These are phyloP conservation scores for Uria lomvia DNA, from an alignment of 2,113 vertebrate genomes.

Conservation along the genomic window DNA sequence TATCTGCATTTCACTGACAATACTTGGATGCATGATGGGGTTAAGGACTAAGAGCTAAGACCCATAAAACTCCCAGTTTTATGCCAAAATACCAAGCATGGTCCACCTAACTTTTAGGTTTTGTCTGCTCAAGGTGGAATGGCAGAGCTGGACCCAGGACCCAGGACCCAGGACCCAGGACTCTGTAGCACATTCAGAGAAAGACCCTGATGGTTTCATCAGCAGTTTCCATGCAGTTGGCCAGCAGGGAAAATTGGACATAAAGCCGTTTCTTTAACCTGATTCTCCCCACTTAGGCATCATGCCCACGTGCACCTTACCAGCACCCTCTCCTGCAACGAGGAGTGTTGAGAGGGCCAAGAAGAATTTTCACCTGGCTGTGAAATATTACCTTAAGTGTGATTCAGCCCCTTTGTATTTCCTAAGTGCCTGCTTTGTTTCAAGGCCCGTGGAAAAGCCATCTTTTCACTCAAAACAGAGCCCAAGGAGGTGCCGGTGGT, in stretches of 20 bases:
- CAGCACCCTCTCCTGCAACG: background rate
- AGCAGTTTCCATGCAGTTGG: background rate
- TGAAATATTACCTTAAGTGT: background rate
- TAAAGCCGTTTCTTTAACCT: background rate
- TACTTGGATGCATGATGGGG: rapidly evolving
- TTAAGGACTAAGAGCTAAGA: background rate
- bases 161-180: rapidly evolving
- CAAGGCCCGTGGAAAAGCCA: background rate
- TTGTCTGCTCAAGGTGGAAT: background rate
- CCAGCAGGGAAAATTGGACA: background rate
- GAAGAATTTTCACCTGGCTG: background rate
- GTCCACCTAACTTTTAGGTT: background rate
- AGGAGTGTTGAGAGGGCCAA: background rate
- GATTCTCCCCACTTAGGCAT: background rate
- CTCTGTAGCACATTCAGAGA: rapidly evolving
- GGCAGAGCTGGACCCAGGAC: background rate
- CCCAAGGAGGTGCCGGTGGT: background rate
- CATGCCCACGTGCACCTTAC: background rate
- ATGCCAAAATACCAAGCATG: background rate
- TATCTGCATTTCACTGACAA: background rate
- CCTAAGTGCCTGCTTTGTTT: background rate
- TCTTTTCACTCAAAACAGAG: background rate
- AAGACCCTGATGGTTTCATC: background rate
- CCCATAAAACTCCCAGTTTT: background rate
- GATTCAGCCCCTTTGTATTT: background rate